A percentile compares a stretch with the other conserved stretches of the same genome.
phyloP scores from a whole-genome alignment of 2,113 vertebrate genomes.

The Catagonus wagneri region DNA sequence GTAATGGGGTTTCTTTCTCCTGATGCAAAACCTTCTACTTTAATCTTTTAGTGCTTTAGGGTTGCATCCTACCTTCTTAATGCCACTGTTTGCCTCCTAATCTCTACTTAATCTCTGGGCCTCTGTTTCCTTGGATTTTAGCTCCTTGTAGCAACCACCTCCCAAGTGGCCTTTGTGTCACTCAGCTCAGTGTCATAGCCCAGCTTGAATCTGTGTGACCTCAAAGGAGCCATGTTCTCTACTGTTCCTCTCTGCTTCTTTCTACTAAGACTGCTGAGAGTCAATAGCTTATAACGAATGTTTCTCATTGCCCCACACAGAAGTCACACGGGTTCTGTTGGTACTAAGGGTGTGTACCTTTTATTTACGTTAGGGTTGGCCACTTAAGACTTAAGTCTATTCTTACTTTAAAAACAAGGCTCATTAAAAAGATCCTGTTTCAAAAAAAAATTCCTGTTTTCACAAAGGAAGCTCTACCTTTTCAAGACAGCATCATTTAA shows the following conservation, averaged over 20 bases:
- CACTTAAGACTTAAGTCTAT: neutral
- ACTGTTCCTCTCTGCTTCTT: neutral
- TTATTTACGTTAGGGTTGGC: neutral
- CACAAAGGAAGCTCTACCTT: neutral
- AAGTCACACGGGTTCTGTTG: neutral
- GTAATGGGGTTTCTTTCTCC: neutral
- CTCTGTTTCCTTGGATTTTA: neutral
- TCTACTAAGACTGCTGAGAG: neutral
- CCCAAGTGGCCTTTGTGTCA: neutral
- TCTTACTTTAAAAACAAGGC: conserved; percentile 16
- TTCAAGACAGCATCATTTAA: neutral
- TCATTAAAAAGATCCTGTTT: neutral
- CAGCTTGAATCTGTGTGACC: neutral
- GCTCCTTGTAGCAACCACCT: neutral
- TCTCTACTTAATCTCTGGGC: neutral
- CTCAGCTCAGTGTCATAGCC: neutral
- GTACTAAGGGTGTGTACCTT: neutral
- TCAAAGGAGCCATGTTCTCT: neutral
- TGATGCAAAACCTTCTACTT: neutral
- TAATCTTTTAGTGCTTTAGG: neutral
- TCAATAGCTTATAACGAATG: neutral
- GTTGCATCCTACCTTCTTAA: neutral
- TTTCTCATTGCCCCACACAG: neutral
- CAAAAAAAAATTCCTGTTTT: neutral
- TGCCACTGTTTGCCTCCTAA: neutral